These are phyloP conservation scores for Scyliorhinus canicula DNA, from an alignment of 2,797 vertebrate species.

Conservation along the genomic window DNA sequence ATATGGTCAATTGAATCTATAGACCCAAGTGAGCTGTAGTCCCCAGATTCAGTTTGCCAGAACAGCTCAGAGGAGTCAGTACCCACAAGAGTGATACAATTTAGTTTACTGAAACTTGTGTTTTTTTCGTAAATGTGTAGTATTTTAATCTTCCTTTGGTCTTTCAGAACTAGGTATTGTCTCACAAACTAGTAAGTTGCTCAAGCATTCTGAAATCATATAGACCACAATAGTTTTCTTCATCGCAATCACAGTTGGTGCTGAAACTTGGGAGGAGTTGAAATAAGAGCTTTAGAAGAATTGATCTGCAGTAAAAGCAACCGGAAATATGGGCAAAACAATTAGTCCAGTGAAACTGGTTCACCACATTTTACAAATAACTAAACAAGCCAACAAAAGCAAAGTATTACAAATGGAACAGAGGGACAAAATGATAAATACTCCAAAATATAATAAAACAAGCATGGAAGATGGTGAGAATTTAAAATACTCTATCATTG, in stretches of 20 bases:
- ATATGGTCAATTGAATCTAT: background rate
- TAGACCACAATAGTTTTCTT: background rate
- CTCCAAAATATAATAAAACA: background rate
- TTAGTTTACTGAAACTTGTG: no score
- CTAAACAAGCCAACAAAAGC: background rate
- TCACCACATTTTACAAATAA: background rate
- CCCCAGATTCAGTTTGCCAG: background rate
- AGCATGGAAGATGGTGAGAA: background rate
- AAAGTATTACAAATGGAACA: background rate
- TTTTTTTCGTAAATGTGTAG: no score
- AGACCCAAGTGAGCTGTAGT: background rate
- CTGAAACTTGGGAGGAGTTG: no score
- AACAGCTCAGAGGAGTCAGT: no score
- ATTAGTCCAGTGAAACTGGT: background rate
- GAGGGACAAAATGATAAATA: background rate
- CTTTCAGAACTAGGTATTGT: background rate
- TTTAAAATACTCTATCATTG: background rate
- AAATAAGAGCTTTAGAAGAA: no score
- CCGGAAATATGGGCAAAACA: background rate
- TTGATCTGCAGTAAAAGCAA: no score
- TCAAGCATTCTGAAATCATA: background rate
- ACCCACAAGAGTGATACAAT: no score
- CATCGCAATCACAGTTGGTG: no score
- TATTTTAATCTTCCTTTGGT: background rate
- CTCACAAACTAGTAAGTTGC: background rate